Percentiles rank a stretch among this genome's conserved stretches.
phyloP scores from a whole-genome alignment of 2,888 invertebrate species.

The Nowickia ferox region DNA sequence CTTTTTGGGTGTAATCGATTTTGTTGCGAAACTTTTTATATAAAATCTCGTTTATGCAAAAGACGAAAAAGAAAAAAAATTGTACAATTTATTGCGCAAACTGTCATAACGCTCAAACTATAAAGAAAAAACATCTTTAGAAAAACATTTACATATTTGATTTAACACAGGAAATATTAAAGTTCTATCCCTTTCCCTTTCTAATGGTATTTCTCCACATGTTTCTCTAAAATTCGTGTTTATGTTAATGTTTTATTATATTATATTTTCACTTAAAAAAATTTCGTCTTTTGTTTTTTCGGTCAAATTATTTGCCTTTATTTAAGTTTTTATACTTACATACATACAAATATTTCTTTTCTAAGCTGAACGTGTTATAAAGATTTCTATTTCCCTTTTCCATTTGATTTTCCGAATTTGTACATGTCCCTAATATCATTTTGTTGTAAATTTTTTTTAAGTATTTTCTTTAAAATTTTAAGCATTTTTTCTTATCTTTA shows the following conservation, averaged over 20 bases:
- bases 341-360: not conserved
- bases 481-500: conserved; percentile 68
- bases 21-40: conserved; percentile 73
- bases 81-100: conserved; percentile 38
- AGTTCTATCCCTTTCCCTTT: not conserved
- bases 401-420: conserved; percentile 48
- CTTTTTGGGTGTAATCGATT: conserved; percentile 81
- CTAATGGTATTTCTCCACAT: not conserved
- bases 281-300: conserved; percentile 48
- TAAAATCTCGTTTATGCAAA: conserved; percentile 26
- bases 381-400: conserved; percentile 31
- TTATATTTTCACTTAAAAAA: conserved; percentile 1
- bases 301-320: conserved; percentile 13
- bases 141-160: not conserved
- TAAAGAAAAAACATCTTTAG: not conserved
- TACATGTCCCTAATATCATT: conserved; percentile 56
- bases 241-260: not conserved
- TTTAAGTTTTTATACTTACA: conserved; percentile 3
- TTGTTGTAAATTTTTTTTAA: conserved; percentile 58
- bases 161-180: not conserved
- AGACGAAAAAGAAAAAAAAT: conserved; percentile 36
- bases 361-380: conserved; percentile 36
- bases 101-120: not conserved
- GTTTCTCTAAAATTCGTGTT: not conserved
- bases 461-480: conserved; percentile 58